Conservation (phyloP, 2,797 vertebrate genomes). For the Furcifer pardalis region DNA sequence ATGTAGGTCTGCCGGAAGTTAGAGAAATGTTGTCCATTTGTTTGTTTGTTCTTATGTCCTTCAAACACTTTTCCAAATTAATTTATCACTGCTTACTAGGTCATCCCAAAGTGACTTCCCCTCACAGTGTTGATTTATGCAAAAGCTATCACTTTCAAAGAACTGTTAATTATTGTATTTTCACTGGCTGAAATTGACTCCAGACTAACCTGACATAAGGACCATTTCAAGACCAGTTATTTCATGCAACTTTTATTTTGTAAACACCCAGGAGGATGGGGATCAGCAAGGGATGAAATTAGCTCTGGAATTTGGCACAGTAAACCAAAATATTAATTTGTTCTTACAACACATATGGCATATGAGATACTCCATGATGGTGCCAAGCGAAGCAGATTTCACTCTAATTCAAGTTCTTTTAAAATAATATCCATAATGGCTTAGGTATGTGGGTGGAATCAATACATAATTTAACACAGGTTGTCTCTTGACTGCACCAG, state of each 20-base stretch:
- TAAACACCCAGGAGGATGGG: slow-evolving; percentile 4
- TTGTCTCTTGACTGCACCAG: background rate
- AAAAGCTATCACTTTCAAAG: background rate
- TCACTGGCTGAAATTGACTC: background rate
- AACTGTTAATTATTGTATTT: slow-evolving; percentile 18
- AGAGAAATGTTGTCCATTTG: background rate
- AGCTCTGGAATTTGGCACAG: slow-evolving; percentile 10
- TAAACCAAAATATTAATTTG: background rate
- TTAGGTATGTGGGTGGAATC: background rate
- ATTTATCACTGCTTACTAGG: background rate
- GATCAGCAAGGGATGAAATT: slow-evolving; percentile 17
- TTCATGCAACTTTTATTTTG: slow-evolving; percentile 26
- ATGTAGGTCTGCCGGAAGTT: background rate
- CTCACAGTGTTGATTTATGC: background rate
- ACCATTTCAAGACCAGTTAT: background rate
- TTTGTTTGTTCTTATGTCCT: background rate
- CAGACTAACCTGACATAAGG: background rate
- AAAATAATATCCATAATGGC: background rate
- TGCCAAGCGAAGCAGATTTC: background rate
- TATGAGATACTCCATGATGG: background rate
- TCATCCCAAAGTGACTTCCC: background rate
- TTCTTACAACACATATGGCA: background rate
- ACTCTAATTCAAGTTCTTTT: background rate
- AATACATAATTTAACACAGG: background rate
- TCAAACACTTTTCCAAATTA: background rate